Percentiles rank a stretch among this genome's conserved stretches.
Conservation (phyloP, 2,797 vertebrate genomes). For the Hippopotamyrus pictus region DNA sequence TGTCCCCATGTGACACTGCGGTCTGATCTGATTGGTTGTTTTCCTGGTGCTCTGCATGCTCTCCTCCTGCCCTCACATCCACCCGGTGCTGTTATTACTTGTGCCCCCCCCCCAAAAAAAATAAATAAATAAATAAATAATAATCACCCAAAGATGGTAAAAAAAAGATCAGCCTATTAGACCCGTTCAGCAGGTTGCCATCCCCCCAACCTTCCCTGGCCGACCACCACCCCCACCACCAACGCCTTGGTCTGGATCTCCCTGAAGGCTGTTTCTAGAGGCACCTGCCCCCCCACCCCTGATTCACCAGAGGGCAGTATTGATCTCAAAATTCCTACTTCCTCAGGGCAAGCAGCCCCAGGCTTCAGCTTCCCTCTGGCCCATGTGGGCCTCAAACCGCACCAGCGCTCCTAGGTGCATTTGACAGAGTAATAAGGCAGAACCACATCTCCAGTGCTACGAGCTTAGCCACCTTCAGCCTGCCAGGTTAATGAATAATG, state of each 20-base stretch:
- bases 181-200: background rate
- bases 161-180: background rate
- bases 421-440: background rate
- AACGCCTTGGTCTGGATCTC: background rate
- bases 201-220: background rate
- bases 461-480: background rate
- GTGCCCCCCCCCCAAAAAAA: background rate
- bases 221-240: background rate
- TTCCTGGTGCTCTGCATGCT: background rate
- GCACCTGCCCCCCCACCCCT: background rate
- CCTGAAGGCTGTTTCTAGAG: background rate
- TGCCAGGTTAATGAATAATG: background rate
- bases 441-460: background rate
- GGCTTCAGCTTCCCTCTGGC: background rate
- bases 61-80: background rate
- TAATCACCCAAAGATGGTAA: background rate
- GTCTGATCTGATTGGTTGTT: background rate
- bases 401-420: background rate
- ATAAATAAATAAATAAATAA: background rate
- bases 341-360: background rate
- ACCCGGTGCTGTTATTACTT: background rate
- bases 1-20: background rate
- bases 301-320: background rate
- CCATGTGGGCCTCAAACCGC: background rate
- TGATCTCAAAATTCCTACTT: background rate